These are phyloP conservation scores for Zhengitettix transpicula DNA, from an alignment of 2,888 invertebrate species.

Conservation along the genomic window DNA sequence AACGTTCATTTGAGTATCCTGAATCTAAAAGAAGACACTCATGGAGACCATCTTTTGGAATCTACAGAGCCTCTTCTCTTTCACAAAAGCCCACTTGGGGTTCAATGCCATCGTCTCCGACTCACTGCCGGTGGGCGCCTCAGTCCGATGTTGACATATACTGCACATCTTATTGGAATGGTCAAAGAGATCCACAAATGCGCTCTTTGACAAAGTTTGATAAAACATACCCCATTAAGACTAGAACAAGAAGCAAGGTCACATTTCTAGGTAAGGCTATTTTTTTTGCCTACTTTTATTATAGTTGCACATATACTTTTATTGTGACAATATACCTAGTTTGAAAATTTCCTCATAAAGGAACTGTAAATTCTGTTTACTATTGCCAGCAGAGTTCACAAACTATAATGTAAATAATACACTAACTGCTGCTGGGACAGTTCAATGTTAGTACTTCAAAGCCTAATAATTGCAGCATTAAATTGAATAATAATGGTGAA, in stretches of 20 bases:
- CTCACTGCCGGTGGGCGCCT: constrained; percentile 23
- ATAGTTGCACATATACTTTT: no score
- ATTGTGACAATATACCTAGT: no score
- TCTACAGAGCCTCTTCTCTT: constrained; percentile 17
- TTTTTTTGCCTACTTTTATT: neutral
- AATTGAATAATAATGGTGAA: no score
- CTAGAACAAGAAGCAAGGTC: constrained; percentile 24
- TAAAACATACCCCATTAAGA: constrained; percentile 10
- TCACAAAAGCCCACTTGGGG: constrained; percentile 26
- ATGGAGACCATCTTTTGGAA: constrained; percentile 21
- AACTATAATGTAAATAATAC: no score
- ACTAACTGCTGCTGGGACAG: no score
- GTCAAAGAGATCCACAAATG: constrained; percentile 1
- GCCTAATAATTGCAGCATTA: no score
- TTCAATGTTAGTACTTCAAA: no score
- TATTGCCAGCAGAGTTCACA: no score
- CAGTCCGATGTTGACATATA: constrained; percentile 9
- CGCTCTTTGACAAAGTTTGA: neutral
- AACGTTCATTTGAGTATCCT: constrained; percentile 5
- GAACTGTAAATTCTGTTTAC: no score
- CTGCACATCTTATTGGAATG: constrained; percentile 3
- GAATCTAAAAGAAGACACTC: constrained; percentile 20
- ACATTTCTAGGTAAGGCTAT: constrained; percentile 25
- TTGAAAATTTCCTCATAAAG: no score
- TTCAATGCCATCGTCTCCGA: constrained; percentile 31